phyloP scores from a whole-genome alignment of 1,140 invertebrate genomes.

The Oreohelix idahoensis region DNA sequence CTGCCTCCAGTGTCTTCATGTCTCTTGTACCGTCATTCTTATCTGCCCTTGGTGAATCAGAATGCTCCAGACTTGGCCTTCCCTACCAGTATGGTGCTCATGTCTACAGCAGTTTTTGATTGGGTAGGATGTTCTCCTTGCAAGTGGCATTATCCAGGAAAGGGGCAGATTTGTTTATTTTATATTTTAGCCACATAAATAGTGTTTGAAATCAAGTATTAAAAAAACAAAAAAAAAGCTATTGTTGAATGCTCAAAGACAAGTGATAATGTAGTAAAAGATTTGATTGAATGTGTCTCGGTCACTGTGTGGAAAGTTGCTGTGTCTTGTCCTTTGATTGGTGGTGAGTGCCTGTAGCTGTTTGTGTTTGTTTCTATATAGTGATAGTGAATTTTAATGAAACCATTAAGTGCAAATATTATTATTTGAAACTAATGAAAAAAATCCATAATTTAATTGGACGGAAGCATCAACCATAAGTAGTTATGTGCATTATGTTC shows the following conservation, averaged over 20 bases:
- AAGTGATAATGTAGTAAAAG: neutral
- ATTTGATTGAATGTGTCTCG: no score
- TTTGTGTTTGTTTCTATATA: neutral
- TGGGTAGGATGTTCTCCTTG: neutral
- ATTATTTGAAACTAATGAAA: no score
- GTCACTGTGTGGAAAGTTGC: neutral
- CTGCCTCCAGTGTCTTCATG: neutral
- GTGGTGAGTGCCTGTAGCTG: neutral
- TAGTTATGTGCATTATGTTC: no score
- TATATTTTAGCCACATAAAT: neutral
- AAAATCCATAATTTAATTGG: no score
- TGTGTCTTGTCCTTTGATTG: neutral
- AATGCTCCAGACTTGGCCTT: neutral
- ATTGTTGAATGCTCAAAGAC: neutral
- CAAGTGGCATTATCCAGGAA: neutral
- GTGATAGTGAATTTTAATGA: no score
- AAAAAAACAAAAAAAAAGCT: no score
- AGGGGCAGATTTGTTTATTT: neutral
- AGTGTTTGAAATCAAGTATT: neutral
- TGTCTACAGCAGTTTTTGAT: neutral
- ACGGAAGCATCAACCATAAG: no score
- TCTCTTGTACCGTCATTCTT: constrained; percentile 15
- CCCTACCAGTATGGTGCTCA: neutral
- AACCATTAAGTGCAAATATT: no score
- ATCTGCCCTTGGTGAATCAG: neutral